Percentiles rank a stretch among this genome's conserved stretches.
Evolutionary conservation across 2,797 vertebrate genomes (phyloP).

Genomic region (Epinephelus coioides): DNA sequence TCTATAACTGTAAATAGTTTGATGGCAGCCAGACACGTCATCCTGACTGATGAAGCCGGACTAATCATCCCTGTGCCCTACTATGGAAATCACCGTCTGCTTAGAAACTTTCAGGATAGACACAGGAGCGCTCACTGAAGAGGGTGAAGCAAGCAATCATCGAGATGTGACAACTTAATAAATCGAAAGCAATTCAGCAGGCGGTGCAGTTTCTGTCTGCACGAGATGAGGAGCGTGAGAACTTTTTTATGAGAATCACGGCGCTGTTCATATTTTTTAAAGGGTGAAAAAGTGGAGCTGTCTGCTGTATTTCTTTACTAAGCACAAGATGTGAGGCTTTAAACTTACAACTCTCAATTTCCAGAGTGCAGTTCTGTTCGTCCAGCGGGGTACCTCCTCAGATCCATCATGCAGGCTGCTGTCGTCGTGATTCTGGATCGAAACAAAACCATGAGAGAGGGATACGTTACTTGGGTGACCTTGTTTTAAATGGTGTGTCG

Average conservation of each 20-base stretch:
- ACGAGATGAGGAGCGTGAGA: slow-evolving; percentile 46
- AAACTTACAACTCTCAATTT: slow-evolving; percentile 98
- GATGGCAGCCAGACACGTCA: slow-evolving; percentile 48
- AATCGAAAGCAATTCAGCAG: slow-evolving; percentile 66
- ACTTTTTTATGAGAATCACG: slow-evolving; percentile 59
- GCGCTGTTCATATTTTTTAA: slow-evolving; percentile 62
- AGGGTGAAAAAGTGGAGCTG: slow-evolving; percentile 50
- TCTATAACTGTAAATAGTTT: slow-evolving; percentile 49
- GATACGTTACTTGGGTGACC: not conserved
- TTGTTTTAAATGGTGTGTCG: not conserved
- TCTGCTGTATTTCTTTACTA: slow-evolving; percentile 48
- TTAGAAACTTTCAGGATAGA: slow-evolving; percentile 38
- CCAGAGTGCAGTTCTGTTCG: slow-evolving; percentile 98
- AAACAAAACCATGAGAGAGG: slow-evolving; percentile 27
- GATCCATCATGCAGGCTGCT: slow-evolving; percentile 99
- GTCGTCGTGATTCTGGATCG: slow-evolving; percentile 96
- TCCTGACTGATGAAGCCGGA: slow-evolving; percentile 46
- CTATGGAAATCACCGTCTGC: slow-evolving; percentile 29
- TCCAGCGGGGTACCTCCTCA: slow-evolving; percentile 97
- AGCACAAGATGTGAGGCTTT: slow-evolving; percentile 44
- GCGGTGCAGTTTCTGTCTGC: slow-evolving; percentile 61
- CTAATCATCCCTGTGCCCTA: slow-evolving; percentile 23
- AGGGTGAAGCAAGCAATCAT: slow-evolving; percentile 41
- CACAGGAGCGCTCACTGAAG: slow-evolving; percentile 32
- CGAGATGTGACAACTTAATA: slow-evolving; percentile 64